Conservation (phyloP, 2,888 invertebrate genomes). For the Sinotaia quadrata region DNA sequence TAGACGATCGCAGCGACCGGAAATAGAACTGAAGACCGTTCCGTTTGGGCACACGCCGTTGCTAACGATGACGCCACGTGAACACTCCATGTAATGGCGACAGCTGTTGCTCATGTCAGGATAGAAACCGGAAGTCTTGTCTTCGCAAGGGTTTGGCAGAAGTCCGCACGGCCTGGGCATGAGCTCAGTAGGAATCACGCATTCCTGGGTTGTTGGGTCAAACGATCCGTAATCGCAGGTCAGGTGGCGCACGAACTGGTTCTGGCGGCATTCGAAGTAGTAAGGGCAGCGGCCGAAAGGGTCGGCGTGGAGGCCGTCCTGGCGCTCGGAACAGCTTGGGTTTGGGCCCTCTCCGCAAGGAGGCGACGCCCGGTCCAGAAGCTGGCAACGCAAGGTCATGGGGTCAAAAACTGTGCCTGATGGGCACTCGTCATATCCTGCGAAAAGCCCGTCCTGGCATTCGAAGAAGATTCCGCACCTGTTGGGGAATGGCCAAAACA, state of each 20-base stretch:
- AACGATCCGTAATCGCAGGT: constrained; percentile 47
- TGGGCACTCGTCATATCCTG: constrained; percentile 44
- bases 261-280: constrained; percentile 43
- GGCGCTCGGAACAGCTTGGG: constrained; percentile 38
- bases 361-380: constrained; percentile 29
- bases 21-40: constrained; percentile 39
- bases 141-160: constrained; percentile 43
- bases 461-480: constrained; percentile 47
- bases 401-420: constrained; percentile 45
- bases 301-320: constrained; percentile 46
- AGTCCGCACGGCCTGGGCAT: constrained; percentile 45
- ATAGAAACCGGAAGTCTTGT: constrained; percentile 37
- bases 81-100: constrained; percentile 42
- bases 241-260: constrained; percentile 37
- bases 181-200: constrained; percentile 39
- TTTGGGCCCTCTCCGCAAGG: constrained; percentile 43
- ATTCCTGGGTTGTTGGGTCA: constrained; percentile 39
- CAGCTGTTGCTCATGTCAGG: constrained; percentile 34
- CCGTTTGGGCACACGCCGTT: constrained; percentile 39
- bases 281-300: constrained; percentile 45
- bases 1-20: constrained; percentile 40
- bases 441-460: constrained; percentile 38
- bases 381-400: constrained; percentile 36
- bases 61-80: constrained; percentile 39
- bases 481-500: too few species aligned